Evolutionary conservation across 2,888 invertebrate species (phyloP), one percentile per base, ranked within the genome.

Genomic region (Ramazzottius varieornatus): DNA sequence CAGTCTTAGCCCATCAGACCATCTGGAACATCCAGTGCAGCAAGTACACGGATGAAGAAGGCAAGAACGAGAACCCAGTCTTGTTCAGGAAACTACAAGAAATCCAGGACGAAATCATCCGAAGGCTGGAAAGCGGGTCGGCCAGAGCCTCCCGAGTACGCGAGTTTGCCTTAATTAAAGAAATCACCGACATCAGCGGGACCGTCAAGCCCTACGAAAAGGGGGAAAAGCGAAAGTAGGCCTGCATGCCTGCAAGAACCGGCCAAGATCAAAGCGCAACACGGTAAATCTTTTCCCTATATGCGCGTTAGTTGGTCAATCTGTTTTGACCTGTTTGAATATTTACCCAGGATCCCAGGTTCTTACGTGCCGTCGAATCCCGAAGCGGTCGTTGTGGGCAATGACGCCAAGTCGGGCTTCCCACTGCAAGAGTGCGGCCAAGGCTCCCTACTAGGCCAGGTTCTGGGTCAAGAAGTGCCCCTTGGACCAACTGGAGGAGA

Each of bases 1-100:
- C n/a, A n/a, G n/a, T 98, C 33, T 86, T 98, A 0, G 93, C 92
- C 0, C 98, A 99, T 76, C 98, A 99, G 75, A 78, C 99, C 33
- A 88, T 99, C 70, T 99, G 98, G 98, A 99, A 98, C 75, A 98
- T 99, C 93, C 87, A 91, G 73, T 94, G 94, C 0, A 98, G 96
- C 74, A 88, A 93, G 86, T 99, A 83, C 72, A 83, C 86, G 65
- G 98, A 99, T 73, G 98, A 99, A 74, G 98, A 98, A 70, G 89
- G 88, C 78, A 85, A 84, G 68, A 81, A 86, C 65, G 89, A 86
- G 75, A 94, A 96, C 78, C 72, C 75, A 74, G 67, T 46, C 40
- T 24, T 54, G 67, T 34, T 64, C 32, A 70, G 71, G 64, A 73
- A 33, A 46, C 33, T 64, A n/a, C 4, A 8, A 4, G n/a, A n/a